Conservation (phyloP, 2,888 invertebrate genomes). For the Incurvaria masculella region DNA sequence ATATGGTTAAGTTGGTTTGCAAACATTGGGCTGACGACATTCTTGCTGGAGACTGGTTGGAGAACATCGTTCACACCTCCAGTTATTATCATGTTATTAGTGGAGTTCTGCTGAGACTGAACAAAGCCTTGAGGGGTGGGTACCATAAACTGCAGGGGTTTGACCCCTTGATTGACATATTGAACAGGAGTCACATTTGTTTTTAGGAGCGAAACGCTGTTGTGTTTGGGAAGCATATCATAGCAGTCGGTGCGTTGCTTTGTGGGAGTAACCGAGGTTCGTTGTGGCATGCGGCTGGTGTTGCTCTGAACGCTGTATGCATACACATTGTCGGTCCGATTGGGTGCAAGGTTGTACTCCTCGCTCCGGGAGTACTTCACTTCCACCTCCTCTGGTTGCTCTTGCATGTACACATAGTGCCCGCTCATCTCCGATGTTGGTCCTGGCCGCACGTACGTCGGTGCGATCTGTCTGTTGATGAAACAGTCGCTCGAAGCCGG, state of each 20-base stretch:
- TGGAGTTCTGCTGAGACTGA: constrained; percentile 47
- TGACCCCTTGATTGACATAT: constrained; percentile 33
- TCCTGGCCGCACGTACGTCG: constrained; percentile 26
- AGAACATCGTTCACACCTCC: constrained; percentile 28
- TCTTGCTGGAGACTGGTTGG: constrained; percentile 31
- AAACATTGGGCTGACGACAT: constrained; percentile 25
- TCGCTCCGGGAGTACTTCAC: constrained; percentile 45
- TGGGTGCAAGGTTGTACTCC: constrained; percentile 36
- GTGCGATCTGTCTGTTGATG: constrained; percentile 17
- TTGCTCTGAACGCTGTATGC: constrained; percentile 26
- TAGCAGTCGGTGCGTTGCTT: constrained; percentile 31
- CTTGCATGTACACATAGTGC: constrained; percentile 35
- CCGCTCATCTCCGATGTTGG: constrained; percentile 32
- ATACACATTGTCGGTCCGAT: constrained; percentile 26
- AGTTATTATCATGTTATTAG: constrained; percentile 43
- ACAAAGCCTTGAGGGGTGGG: constrained; percentile 37
- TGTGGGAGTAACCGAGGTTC: constrained; percentile 23
- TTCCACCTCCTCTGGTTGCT: constrained; percentile 41
- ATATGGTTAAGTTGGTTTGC: constrained; percentile 32
- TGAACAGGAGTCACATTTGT: constrained; percentile 35
- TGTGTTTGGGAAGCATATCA: constrained; percentile 29
- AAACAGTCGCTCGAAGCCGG: neutral
- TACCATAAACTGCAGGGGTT: constrained; percentile 39
- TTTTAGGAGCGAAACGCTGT: constrained; percentile 37
- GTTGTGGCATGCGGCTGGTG: constrained; percentile 26